Evolutionary conservation across 2,888 invertebrate genomes (phyloP).

Genomic region (Trichacis sp.): DNA sequence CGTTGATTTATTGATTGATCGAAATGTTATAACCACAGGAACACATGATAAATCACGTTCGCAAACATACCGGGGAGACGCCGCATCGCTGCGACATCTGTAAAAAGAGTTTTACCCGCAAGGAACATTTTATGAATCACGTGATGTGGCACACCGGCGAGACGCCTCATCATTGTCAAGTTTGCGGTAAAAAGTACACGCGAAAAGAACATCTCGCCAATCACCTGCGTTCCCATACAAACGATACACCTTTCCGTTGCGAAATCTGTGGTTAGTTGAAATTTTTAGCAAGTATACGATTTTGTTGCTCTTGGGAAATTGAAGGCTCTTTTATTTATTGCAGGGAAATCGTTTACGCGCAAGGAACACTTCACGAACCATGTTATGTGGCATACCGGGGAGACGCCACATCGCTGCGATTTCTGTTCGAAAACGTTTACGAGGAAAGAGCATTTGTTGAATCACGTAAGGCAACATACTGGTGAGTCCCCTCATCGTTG

Average conservation of each 20-base stretch:
- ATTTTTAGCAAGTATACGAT: too few species aligned
- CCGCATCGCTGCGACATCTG: constrained; percentile 91
- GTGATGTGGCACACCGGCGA: constrained; percentile 88
- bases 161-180: constrained; percentile 86
- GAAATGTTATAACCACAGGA: too few species aligned
- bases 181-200: constrained; percentile 84
- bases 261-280: constrained; percentile 89
- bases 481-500: constrained; percentile 90
- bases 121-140: constrained; percentile 85
- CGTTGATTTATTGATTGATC: too few species aligned
- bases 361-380: constrained; percentile 86
- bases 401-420: constrained; percentile 82
- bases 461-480: constrained; percentile 89
- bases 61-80: constrained; percentile 88
- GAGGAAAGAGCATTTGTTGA: constrained; percentile 84
- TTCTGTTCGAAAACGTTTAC: constrained; percentile 85
- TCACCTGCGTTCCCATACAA: constrained; percentile 89
- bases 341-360: constrained; percentile 82
- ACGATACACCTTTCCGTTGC: constrained; percentile 89
- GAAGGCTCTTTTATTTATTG: neutral
- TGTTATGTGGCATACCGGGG: constrained; percentile 81
- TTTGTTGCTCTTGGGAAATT: constrained; percentile 45
- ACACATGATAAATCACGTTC: constrained; percentile 84
- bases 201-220: constrained; percentile 90
- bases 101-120: constrained; percentile 79